Evolutionary conservation across 2,888 invertebrate genomes (phyloP).

Genomic region (Fragum fragum): DNA sequence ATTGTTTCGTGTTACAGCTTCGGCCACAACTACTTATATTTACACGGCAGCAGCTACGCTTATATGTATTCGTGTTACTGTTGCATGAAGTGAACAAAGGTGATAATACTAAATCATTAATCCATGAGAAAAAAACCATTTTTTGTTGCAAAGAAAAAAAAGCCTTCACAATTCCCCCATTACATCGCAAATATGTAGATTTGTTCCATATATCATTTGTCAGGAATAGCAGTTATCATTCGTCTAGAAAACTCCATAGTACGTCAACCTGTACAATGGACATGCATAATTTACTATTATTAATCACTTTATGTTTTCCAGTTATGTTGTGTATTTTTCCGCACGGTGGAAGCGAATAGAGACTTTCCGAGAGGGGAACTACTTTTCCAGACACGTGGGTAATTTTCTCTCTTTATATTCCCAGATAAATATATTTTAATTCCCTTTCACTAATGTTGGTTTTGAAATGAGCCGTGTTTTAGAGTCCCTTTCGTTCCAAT

Average conservation of each 20-base stretch:
- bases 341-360: constrained; percentile 20
- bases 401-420: constrained; percentile 6
- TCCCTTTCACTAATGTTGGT: too few species aligned
- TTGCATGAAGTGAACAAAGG: too few species aligned
- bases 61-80: too few species aligned
- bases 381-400: background rate
- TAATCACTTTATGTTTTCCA: constrained; percentile 31
- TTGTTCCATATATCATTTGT: constrained; percentile 21
- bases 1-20: too few species aligned
- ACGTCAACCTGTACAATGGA: constrained; percentile 21
- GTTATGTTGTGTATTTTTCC: constrained; percentile 26
- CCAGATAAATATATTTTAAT: background rate
- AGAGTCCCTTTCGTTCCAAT: too few species aligned
- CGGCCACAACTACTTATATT: too few species aligned
- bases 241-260: background rate
- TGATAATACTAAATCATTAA: too few species aligned
- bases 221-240: constrained; percentile 4
- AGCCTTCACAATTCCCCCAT: background rate
- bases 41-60: too few species aligned
- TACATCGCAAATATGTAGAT: constrained; percentile 17
- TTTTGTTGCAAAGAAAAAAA: too few species aligned
- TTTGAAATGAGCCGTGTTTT: too few species aligned
- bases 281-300: constrained; percentile 28
- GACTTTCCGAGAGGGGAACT: constrained; percentile 4
- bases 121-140: too few species aligned